phyloP scores from a whole-genome alignment of 1,140 invertebrate genomes.

The Solenopsis fugax region DNA sequence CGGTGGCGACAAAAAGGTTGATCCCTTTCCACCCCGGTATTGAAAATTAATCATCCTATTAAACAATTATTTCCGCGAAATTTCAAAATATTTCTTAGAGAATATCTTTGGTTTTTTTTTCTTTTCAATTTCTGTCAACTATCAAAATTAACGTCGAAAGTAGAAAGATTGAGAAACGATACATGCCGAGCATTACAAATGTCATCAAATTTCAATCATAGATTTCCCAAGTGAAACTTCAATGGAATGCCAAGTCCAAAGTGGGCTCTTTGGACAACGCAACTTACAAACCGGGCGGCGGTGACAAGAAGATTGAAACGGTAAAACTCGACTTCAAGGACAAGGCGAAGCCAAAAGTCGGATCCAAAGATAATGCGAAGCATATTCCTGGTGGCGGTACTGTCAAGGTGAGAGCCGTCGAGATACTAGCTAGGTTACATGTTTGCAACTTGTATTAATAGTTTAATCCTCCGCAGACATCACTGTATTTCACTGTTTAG shows the following conservation, averaged over 20 bases:
- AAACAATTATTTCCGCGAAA: background rate
- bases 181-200: background rate
- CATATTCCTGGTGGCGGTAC: slow-evolving; percentile 95
- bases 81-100: background rate
- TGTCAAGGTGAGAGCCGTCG: slow-evolving; percentile 91
- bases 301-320: slow-evolving; percentile 96
- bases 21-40: slow-evolving; percentile 38
- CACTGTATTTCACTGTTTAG: no score
- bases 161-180: background rate
- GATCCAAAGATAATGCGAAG: slow-evolving; percentile 96
- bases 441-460: slow-evolving; percentile 10
- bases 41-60: slow-evolving; percentile 26
- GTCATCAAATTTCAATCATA: slow-evolving; percentile 79
- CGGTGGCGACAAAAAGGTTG: slow-evolving; percentile 97
- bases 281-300: slow-evolving; percentile 96
- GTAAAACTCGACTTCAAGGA: slow-evolving; percentile 97
- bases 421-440: background rate
- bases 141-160: background rate
- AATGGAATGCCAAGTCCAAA: slow-evolving; percentile 97
- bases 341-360: slow-evolving; percentile 96
- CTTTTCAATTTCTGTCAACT: background rate
- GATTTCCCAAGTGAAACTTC: slow-evolving; percentile 94
- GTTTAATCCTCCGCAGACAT: background rate
- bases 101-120: background rate
- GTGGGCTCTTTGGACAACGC: slow-evolving; percentile 97